Percentiles rank a stretch among this genome's conserved stretches.
These are phyloP conservation scores for Serrognathus titanus DNA, from an alignment of 2,888 invertebrate species.

Conservation along the genomic window DNA sequence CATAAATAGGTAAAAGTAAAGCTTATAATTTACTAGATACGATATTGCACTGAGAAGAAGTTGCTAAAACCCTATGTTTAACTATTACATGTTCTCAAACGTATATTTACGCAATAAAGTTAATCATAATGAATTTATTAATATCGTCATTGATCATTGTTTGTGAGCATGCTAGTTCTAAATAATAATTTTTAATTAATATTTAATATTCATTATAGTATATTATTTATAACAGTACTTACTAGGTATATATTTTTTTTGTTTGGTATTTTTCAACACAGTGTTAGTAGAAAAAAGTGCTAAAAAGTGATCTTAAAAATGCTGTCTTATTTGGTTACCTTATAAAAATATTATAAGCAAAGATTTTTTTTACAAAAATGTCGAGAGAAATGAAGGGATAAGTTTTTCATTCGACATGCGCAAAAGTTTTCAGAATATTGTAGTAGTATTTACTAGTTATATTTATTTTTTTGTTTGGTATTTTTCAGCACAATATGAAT, in stretches of 20 bases:
- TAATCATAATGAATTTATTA: slow-evolving; percentile 9
- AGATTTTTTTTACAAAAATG: too few species aligned
- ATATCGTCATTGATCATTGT: slow-evolving; percentile 29
- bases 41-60: slow-evolving; percentile 36
- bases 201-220: slow-evolving; percentile 17
- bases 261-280: slow-evolving; percentile 16
- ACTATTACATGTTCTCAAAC: slow-evolving; percentile 18
- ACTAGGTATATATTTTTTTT: slow-evolving; percentile 4
- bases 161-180: slow-evolving; percentile 36
- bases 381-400: too few species aligned
- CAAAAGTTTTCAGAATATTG: too few species aligned
- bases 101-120: slow-evolving; percentile 9
- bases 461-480: too few species aligned
- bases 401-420: too few species aligned
- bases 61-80: slow-evolving; percentile 26
- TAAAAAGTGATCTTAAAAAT: slow-evolving; percentile 6
- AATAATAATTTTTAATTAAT: slow-evolving; percentile 2
- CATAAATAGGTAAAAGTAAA: slow-evolving; percentile 22
- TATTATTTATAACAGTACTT: slow-evolving; percentile 30
- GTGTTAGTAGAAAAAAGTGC: slow-evolving; percentile 16
- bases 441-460: too few species aligned
- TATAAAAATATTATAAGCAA: too few species aligned
- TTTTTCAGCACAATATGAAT: too few species aligned
- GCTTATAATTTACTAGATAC: slow-evolving; percentile 22
- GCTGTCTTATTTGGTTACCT: neutral